phyloP scores from a whole-genome alignment of 92 coral and sea anemone genomes.

The Virgularia gustaviana region DNA sequence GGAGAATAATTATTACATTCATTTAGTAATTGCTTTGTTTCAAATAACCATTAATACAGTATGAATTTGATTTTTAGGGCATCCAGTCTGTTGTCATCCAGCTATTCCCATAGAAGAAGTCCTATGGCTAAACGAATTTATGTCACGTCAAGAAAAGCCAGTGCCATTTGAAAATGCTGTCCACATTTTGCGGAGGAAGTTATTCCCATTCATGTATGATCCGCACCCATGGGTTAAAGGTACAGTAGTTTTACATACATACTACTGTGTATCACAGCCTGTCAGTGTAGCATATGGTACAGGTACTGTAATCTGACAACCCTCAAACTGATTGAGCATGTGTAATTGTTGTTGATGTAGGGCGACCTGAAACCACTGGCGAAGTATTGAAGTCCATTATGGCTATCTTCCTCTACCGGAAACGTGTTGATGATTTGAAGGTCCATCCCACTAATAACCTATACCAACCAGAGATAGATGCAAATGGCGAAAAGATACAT shows the following conservation, averaged over 20 bases:
- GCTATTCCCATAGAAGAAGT: conserved; percentile 53
- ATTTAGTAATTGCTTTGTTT: not conserved
- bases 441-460: conserved; percentile 44
- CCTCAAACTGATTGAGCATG: too few relatives aligned
- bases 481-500: conserved; percentile 25
- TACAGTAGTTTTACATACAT: not conserved
- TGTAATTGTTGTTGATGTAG: not conserved
- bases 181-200: conserved; percentile 13
- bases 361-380: conserved; percentile 43
- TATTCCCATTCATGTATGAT: conserved; percentile 52
- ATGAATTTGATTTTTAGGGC: conserved; percentile 18
- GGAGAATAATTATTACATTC: not conserved
- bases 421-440: conserved; percentile 36
- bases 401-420: conserved; percentile 59
- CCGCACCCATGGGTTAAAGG: conserved; percentile 60
- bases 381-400: conserved; percentile 53
- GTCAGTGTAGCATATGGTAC: too few relatives aligned
- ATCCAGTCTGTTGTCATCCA: conserved; percentile 33
- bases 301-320: too few relatives aligned
- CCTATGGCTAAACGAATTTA: conserved; percentile 39
- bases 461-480: conserved; percentile 65
- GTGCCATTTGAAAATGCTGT: conserved; percentile 29
- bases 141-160: not conserved
- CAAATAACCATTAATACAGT: not conserved
- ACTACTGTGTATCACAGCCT: not conserved